phyloP scores from a whole-genome alignment of 2,888 invertebrate genomes.

The Cosmia trapezina region DNA sequence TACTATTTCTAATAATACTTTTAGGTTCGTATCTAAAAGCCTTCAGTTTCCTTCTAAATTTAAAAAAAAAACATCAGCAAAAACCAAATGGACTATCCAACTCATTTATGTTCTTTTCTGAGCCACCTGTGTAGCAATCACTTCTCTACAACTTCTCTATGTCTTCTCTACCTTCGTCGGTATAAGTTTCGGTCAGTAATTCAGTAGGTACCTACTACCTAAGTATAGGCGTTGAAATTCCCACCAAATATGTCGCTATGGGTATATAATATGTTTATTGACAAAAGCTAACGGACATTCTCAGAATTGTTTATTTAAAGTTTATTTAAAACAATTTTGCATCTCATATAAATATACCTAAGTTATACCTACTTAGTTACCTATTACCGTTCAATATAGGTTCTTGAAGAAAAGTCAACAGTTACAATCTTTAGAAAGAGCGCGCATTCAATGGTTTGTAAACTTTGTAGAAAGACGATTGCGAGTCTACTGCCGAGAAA shows the following conservation, averaged over 20 bases:
- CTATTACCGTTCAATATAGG: not conserved
- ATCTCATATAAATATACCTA: no score
- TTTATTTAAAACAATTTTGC: not conserved
- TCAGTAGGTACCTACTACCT: not conserved
- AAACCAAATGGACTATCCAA: not conserved
- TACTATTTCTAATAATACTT: not conserved
- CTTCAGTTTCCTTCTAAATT: not conserved
- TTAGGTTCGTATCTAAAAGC: not conserved
- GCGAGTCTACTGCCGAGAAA: conserved; percentile 23
- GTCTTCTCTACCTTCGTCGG: no score
- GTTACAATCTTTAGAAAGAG: conserved; percentile 46
- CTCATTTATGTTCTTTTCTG: not conserved
- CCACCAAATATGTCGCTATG: not conserved
- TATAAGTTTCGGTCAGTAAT: not conserved
- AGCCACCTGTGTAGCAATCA: not conserved
- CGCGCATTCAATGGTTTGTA: conserved; percentile 14
- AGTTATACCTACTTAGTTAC: no score
- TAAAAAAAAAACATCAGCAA: not conserved
- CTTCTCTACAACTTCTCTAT: no score
- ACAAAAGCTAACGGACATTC: not conserved
- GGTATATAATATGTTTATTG: no score
- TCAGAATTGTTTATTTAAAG: not conserved
- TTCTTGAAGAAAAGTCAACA: conserved; percentile 31
- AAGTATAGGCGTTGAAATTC: not conserved
- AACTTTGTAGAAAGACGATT: conserved; percentile 6